phyloP scores from a whole-genome alignment of 2,797 vertebrate genomes.

The Artibeus lituratus region DNA sequence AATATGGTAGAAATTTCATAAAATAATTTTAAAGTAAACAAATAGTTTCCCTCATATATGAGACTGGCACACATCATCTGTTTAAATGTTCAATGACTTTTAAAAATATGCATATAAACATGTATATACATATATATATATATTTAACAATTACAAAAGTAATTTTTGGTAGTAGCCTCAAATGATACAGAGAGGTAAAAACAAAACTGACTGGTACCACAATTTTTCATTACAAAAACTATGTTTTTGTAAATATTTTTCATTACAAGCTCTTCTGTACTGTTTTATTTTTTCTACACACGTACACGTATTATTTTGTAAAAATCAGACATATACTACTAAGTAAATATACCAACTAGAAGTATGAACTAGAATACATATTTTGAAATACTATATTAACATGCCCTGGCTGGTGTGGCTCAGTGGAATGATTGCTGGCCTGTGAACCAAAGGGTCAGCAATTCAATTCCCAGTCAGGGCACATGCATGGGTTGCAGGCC shows the following conservation, averaged over 20 bases:
- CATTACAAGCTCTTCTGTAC: background rate
- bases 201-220: no score
- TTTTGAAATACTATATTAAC: background rate
- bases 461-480: no score
- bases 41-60: background rate
- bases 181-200: background rate
- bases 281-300: slow-evolving; percentile 17
- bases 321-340: slow-evolving; percentile 7
- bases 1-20: slow-evolving; percentile 39
- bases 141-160: background rate
- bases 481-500: no score
- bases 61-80: background rate
- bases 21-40: slow-evolving; percentile 21
- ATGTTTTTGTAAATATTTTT: no score
- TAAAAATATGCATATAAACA: background rate
- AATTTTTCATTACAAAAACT: no score
- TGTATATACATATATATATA: no score
- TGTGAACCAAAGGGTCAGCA: no score
- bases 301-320: background rate
- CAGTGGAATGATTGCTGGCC: no score
- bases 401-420: no score
- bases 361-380: slow-evolving; percentile 11
- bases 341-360: background rate
- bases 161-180: background rate
- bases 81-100: background rate